phyloP scores from a whole-genome alignment of 2,113 vertebrate genomes.

The Garra rufa region DNA sequence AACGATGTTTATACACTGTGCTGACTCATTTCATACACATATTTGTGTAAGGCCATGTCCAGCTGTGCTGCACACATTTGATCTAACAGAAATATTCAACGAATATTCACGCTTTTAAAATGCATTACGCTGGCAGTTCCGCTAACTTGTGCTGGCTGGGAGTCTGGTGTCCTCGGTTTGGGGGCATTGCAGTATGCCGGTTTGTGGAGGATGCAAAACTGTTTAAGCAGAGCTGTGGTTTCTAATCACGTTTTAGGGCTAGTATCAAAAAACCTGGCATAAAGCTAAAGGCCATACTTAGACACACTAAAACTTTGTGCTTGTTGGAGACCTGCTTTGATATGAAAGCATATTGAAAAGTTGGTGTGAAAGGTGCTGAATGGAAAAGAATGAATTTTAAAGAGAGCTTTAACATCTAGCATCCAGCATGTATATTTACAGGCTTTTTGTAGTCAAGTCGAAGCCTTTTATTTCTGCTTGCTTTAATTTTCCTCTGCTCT shows the following conservation, averaged over 20 bases:
- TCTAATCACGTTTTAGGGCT: neutral
- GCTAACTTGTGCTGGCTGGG: neutral
- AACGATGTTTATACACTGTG: constrained; percentile 6
- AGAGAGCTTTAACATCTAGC: neutral
- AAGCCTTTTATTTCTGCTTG: neutral
- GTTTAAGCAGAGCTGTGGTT: constrained; percentile 8
- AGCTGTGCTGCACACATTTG: constrained; percentile 20
- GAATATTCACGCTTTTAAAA: constrained; percentile 26
- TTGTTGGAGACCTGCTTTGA: neutral
- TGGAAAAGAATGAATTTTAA: neutral
- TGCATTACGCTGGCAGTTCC: constrained; percentile 1
- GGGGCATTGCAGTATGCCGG: neutral
- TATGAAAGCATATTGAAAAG: neutral
- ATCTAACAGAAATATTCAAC: constrained; percentile 15
- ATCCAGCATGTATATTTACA: neutral
- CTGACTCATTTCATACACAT: constrained; percentile 7
- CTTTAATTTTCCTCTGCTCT: neutral
- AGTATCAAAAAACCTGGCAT: neutral
- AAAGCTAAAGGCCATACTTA: constrained; percentile 13
- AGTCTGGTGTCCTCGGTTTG: constrained; percentile 17
- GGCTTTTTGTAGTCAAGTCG: neutral
- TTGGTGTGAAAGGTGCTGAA: neutral
- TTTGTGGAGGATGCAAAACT: neutral
- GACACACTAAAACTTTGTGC: neutral
- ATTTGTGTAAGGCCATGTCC: constrained; percentile 8